Evolutionary conservation across 2,797 vertebrate genomes (phyloP).

Genomic region (Linurgus olivaceus): DNA sequence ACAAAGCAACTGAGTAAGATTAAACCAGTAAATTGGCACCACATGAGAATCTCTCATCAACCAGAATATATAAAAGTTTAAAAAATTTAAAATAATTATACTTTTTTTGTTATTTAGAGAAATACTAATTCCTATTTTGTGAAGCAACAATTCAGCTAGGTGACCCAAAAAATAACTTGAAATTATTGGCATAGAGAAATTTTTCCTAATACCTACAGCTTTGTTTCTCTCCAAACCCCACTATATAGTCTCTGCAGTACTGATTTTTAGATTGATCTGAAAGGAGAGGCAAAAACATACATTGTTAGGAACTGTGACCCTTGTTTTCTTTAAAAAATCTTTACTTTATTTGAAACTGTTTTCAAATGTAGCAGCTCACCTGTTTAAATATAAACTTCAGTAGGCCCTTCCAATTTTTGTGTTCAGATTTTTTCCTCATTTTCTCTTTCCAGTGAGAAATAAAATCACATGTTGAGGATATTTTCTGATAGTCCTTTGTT

Average conservation of each 20-base stretch:
- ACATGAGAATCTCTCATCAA: background rate
- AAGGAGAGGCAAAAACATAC: background rate
- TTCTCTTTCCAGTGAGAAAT: background rate
- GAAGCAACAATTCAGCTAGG: background rate
- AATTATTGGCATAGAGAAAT: background rate
- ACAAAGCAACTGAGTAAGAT: background rate
- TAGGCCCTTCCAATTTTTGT: fast-evolving
- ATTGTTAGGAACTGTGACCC: fast-evolving
- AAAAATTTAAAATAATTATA: background rate
- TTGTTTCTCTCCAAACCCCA: background rate
- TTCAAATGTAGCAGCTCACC: background rate
- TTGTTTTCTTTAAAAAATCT: background rate
- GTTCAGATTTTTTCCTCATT: background rate
- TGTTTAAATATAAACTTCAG: background rate
- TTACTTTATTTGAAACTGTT: background rate
- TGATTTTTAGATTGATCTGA: background rate
- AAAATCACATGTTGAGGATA: background rate
- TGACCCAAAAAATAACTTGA: background rate
- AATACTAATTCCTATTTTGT: background rate
- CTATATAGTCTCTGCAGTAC: background rate
- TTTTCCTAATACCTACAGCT: background rate
- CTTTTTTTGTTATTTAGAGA: background rate
- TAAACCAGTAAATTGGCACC: background rate
- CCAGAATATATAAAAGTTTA: background rate
- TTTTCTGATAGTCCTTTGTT: background rate